Percentiles rank a stretch among this genome's conserved stretches.
Conservation (phyloP, 1,140 invertebrate genomes). For the Zeugodacus cucurbitae region DNA sequence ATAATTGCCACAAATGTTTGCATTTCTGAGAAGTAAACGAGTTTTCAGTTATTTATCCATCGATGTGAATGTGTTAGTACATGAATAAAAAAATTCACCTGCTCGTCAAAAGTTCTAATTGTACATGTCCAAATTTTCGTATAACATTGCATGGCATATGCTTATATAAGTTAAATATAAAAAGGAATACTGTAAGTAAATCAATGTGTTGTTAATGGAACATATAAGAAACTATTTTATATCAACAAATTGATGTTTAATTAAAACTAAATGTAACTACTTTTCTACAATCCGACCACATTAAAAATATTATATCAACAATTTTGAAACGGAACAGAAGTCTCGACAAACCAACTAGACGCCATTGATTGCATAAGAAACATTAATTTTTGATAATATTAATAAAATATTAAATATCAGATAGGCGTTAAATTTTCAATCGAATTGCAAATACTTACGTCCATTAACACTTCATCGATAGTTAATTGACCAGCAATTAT, state of each 20-base stretch:
- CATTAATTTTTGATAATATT: not conserved
- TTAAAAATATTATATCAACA: too few relatives aligned
- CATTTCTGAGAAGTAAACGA: not conserved
- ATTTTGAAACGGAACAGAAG: too few relatives aligned
- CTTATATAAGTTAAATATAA: too few relatives aligned
- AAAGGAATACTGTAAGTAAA: too few relatives aligned
- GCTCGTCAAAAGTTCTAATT: not conserved
- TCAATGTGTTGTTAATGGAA: too few relatives aligned
- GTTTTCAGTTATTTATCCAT: not conserved
- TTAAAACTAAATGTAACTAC: too few relatives aligned
- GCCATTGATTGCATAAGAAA: too few relatives aligned
- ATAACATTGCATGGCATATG: too few relatives aligned
- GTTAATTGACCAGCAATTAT: constrained; percentile 13
- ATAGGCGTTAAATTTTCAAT: not conserved
- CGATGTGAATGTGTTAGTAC: not conserved
- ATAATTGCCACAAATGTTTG: not conserved
- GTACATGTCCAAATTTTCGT: not conserved
- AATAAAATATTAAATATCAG: not conserved
- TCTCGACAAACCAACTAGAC: too few relatives aligned
- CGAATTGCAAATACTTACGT: not conserved
- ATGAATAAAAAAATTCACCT: not conserved
- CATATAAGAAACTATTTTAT: too few relatives aligned
- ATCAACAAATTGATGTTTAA: too few relatives aligned
- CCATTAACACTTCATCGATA: not conserved
- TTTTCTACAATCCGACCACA: too few relatives aligned